Evolutionary conservation across 2,888 invertebrate species (phyloP).

Genomic region (Nemotelus nigrinus): DNA sequence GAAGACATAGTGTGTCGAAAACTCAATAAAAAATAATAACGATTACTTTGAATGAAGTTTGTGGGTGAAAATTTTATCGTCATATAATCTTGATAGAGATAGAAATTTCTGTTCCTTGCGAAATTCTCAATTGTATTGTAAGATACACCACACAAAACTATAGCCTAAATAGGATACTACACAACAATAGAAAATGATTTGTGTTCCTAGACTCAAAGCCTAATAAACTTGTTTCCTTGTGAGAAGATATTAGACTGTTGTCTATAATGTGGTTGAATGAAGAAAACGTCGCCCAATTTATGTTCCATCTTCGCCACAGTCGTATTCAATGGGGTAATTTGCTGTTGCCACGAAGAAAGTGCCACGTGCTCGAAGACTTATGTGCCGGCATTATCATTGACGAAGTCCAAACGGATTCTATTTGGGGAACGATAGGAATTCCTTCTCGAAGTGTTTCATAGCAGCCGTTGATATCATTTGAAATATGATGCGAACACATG

Average conservation of each 20-base stretch:
- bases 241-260: background rate
- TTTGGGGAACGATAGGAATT: too few relatives aligned
- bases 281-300: conserved; percentile 17
- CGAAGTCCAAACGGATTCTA: too few relatives aligned
- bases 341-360: background rate
- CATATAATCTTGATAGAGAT: background rate
- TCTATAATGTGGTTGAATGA: background rate
- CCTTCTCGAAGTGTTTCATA: too few relatives aligned
- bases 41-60: too few relatives aligned
- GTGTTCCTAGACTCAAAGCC: background rate
- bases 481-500: too few relatives aligned
- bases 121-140: background rate
- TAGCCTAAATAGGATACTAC: too few relatives aligned
- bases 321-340: conserved; percentile 17
- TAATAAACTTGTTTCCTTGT: background rate
- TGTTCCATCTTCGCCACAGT: conserved; percentile 10
- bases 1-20: too few relatives aligned
- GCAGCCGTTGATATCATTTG: too few relatives aligned
- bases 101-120: background rate
- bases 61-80: too few relatives aligned
- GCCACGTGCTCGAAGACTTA: background rate
- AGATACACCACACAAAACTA: background rate
- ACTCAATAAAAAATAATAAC: too few relatives aligned
- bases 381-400: too few relatives aligned
- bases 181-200: background rate